Percentiles rank a stretch among this genome's conserved stretches.
These are phyloP conservation scores for Cyanistes caeruleus DNA, from an alignment of 2,113 vertebrate species.

Conservation along the genomic window DNA sequence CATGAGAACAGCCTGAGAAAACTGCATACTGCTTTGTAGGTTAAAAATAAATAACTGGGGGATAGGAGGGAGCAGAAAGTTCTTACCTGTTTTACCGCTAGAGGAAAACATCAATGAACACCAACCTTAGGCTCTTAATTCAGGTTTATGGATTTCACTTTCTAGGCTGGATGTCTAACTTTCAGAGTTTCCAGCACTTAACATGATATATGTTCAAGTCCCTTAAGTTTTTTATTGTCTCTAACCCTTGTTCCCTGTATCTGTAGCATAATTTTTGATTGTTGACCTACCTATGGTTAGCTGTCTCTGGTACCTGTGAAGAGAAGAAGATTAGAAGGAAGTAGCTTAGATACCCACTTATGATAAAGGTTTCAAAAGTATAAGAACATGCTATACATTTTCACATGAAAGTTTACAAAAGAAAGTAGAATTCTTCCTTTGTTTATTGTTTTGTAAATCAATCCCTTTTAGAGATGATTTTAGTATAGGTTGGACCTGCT, in stretches of 20 bases:
- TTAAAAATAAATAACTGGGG: slow-evolving; percentile 10
- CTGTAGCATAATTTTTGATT: neutral
- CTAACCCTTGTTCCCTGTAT: neutral
- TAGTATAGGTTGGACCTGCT: neutral
- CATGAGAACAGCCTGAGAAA: neutral
- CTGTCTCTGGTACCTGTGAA: neutral
- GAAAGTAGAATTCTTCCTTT: neutral
- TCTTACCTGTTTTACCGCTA: neutral
- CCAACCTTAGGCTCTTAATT: neutral
- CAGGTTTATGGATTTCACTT: neutral
- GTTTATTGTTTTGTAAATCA: neutral
- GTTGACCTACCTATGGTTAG: neutral
- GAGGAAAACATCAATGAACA: neutral
- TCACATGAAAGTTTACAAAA: neutral
- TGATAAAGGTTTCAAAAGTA: neutral
- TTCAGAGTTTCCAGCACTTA: neutral
- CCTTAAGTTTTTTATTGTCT: neutral
- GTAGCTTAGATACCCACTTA: neutral
- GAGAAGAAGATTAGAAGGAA: neutral
- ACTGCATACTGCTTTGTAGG: neutral
- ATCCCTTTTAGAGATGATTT: neutral
- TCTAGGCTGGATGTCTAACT: neutral
- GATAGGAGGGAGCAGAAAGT: neutral
- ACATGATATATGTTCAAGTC: neutral
- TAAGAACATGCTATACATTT: neutral